Conservation (phyloP, 2,113 vertebrate genomes). For the Struthidea cinerea region DNA sequence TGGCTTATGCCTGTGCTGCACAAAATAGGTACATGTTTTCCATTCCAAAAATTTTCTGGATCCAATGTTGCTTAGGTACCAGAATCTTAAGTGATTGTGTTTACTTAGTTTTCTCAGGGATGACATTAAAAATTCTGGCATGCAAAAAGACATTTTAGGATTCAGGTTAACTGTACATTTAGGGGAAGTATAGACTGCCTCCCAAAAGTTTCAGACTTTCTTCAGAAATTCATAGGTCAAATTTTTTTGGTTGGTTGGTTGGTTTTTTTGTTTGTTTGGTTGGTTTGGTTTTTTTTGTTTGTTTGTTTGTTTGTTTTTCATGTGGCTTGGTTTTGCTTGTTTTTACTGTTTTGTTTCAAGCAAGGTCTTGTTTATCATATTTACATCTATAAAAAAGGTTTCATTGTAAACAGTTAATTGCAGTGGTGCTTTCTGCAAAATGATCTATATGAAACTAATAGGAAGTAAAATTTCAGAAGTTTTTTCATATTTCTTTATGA, state of each 20-base stretch:
- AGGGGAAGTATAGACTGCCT: neutral
- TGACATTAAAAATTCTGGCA: neutral
- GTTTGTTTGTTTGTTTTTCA: too few relatives aligned
- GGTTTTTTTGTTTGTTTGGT: too few relatives aligned
- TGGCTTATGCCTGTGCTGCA: neutral
- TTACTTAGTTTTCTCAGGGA: neutral
- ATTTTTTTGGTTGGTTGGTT: neutral
- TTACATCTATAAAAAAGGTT: neutral
- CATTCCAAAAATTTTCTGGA: neutral
- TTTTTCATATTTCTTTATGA: neutral
- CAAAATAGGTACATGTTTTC: neutral
- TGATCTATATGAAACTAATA: neutral
- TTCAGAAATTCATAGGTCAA: neutral
- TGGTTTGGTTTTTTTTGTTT: neutral
- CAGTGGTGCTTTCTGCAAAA: neutral
- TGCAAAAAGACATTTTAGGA: neutral
- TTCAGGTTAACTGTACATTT: neutral
- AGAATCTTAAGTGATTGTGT: neutral
- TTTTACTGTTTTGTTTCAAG: neutral
- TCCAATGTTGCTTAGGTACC: neutral
- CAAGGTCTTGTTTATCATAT: neutral
- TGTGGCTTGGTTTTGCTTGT: accelerated
- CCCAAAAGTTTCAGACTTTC: neutral
- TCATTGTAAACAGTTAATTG: neutral
- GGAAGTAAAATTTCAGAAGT: neutral